Conservation (phyloP, 1,140 invertebrate species). For the Drosophila aff. region DNA sequence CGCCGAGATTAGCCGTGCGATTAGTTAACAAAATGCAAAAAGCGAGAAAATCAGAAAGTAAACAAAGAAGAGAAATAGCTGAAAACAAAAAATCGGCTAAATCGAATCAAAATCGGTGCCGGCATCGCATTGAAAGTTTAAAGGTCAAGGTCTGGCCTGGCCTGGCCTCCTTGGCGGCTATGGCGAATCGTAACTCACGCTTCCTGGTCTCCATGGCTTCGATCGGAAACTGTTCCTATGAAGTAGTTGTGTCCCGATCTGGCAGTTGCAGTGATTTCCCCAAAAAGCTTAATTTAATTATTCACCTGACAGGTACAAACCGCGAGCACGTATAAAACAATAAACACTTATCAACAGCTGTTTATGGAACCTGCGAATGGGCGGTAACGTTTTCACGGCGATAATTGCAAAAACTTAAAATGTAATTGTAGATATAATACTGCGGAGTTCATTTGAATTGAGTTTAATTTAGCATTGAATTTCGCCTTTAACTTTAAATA, state of each 20-base stretch:
- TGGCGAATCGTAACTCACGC: constrained; percentile 39
- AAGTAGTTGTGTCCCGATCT: background rate
- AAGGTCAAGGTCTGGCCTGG: constrained; percentile 64
- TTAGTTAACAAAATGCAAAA: constrained; percentile 50
- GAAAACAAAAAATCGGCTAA: constrained; percentile 7
- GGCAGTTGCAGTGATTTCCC: background rate
- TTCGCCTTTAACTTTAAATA: background rate
- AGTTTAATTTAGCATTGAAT: background rate
- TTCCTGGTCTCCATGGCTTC: constrained; percentile 13
- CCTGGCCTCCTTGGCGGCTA: constrained; percentile 22
- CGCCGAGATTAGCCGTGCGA: constrained; percentile 53
- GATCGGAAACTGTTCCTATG: background rate
- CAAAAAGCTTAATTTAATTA: constrained; percentile 10
- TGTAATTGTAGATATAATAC: background rate
- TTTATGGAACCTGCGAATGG: constrained; percentile 2
- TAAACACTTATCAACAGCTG: constrained; percentile 51
- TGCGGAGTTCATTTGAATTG: background rate
- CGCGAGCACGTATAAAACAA: constrained; percentile 19
- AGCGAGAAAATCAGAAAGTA: constrained; percentile 40
- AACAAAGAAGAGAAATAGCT: constrained; percentile 28
- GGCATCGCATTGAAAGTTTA: constrained; percentile 17
- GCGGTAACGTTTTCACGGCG: constrained; percentile 3
- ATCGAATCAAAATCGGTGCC: constrained; percentile 30
- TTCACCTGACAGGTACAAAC: constrained; percentile 6
- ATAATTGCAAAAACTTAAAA: background rate